These are phyloP conservation scores for Tetragonisca angustula DNA, from an alignment of 2,888 invertebrate genomes.

Conservation along the genomic window DNA sequence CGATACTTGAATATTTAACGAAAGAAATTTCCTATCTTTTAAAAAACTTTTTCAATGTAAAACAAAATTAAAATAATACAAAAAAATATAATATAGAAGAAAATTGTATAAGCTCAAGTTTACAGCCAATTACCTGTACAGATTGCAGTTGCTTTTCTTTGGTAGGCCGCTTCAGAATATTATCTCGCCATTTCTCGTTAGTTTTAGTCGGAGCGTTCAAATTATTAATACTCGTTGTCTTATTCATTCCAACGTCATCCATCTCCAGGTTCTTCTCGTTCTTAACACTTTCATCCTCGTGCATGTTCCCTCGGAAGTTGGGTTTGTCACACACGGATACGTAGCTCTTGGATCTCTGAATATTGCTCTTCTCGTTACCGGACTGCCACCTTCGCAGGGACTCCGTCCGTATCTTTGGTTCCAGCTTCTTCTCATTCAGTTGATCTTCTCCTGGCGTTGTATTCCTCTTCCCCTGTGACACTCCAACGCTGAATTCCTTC, in stretches of 20 bases:
- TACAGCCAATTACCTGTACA: constrained; percentile 72
- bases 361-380: constrained; percentile 57
- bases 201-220: constrained; percentile 68
- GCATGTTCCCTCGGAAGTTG: constrained; percentile 54
- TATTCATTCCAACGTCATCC: constrained; percentile 23
- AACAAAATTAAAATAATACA: neutral
- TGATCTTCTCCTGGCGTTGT: neutral
- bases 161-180: constrained; percentile 76
- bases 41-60: too few relatives aligned
- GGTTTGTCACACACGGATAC: constrained; percentile 73
- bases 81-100: neutral
- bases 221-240: constrained; percentile 74
- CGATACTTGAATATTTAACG: too few relatives aligned
- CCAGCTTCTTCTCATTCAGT: constrained; percentile 22
- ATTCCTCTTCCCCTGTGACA: constrained; percentile 11
- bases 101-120: neutral
- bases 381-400: constrained; percentile 43
- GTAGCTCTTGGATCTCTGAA: constrained; percentile 80
- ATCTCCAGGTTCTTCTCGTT: constrained; percentile 3
- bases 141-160: constrained; percentile 80
- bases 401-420: constrained; percentile 61
- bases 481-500: constrained; percentile 10
- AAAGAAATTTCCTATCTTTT: too few relatives aligned
- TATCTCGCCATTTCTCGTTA: constrained; percentile 80
- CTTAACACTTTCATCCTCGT: neutral